Conservation (phyloP, 2,888 invertebrate species). For the Metallyticus violacea region DNA sequence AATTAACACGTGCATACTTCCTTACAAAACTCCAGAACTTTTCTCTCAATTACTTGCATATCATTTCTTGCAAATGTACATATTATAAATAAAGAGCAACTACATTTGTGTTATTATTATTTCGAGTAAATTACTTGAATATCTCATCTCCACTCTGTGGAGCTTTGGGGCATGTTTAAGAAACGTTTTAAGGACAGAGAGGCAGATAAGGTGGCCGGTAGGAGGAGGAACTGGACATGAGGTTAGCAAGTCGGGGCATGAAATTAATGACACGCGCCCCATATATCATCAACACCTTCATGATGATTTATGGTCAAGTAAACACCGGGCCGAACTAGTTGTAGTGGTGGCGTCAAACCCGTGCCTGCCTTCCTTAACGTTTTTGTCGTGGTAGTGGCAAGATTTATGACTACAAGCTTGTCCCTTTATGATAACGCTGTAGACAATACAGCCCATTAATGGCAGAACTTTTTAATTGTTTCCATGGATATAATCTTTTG, state of each 20-base stretch:
- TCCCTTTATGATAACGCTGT: background rate
- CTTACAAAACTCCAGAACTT: background rate
- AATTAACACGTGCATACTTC: too few species aligned
- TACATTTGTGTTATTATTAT: background rate
- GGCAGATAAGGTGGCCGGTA: background rate
- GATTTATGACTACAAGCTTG: background rate
- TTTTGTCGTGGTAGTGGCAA: background rate
- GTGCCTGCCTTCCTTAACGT: background rate
- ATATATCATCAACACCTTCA: background rate
- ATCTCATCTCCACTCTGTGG: background rate
- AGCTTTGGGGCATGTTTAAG: background rate
- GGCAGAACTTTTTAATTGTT: background rate
- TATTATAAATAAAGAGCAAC: background rate
- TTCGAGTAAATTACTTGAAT: background rate
- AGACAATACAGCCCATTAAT: background rate
- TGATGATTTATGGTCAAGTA: background rate
- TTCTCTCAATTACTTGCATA: background rate
- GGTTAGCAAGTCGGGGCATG: too few species aligned
- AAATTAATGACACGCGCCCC: background rate
- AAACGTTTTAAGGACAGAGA: background rate
- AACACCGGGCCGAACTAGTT: background rate
- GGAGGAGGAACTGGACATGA: too few species aligned
- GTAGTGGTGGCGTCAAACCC: background rate
- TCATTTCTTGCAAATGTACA: background rate
- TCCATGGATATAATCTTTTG: too few species aligned